phyloP scores from a whole-genome alignment of 2,888 invertebrate species.

The Ellobium chinense region DNA sequence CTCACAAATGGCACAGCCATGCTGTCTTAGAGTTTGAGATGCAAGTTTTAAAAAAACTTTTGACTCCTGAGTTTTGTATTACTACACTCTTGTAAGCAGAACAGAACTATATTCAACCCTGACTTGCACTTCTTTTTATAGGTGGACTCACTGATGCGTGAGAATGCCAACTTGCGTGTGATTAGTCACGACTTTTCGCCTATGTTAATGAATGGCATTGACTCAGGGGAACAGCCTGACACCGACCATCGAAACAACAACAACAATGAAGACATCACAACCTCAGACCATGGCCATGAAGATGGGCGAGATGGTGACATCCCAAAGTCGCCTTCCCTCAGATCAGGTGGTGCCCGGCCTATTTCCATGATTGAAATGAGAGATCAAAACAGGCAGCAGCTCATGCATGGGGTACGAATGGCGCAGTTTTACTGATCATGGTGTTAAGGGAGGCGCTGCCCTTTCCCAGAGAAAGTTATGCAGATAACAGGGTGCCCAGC shows the following conservation, averaged over 20 bases:
- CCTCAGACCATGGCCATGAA: conserved; percentile 21
- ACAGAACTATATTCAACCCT: too few species aligned
- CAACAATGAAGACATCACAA: background rate
- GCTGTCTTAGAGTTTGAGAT: too few species aligned
- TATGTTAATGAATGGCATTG: conserved; percentile 74
- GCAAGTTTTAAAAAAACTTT: too few species aligned
- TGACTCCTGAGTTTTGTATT: too few species aligned
- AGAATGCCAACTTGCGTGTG: conserved; percentile 81
- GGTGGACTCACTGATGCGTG: conserved; percentile 88
- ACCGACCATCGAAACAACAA: conserved; percentile 23
- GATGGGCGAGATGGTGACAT: conserved; percentile 12
- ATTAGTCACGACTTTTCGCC: conserved; percentile 43
- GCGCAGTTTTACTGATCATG: too few species aligned
- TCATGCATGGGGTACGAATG: conserved; percentile 46
- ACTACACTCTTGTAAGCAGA: too few species aligned
- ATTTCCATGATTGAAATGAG: conserved; percentile 54
- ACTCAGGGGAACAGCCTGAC: conserved; percentile 70
- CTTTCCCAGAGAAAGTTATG: too few species aligned
- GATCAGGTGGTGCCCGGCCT: conserved; percentile 43
- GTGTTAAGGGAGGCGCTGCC: too few species aligned
- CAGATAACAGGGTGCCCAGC: too few species aligned
- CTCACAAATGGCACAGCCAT: too few species aligned
- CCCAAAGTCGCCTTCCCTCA: conserved; percentile 26
- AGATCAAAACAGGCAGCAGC: conserved; percentile 44
- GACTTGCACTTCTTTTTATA: conserved; percentile 39